Base-by-base conservation (phyloP, 2,113 vertebrate genomes). In the Eurypyga helias region DNA sequence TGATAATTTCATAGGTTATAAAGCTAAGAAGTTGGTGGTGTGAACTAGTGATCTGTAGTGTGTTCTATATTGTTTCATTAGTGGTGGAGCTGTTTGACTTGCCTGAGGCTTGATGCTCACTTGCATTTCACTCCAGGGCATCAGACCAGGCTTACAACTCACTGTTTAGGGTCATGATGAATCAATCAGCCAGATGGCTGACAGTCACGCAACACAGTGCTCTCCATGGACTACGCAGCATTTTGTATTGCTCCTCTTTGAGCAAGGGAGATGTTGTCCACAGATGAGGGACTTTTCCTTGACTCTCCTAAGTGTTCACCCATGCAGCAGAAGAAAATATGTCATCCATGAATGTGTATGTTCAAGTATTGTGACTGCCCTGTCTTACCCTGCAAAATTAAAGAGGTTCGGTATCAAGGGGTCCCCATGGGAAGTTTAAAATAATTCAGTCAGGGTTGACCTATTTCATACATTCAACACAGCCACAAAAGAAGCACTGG, bases 301-400 rank as follows among this genome's bases (percentile, higher is more conserved):
- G 92, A 57, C 60, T 86, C 51, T 94, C 51, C 67, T 95, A 93
- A 92, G 95, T 95, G 92, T 31, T 92, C 77, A 93, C 34, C 46
- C 92, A 79, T 79, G 94, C 92, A 95, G 89, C 65, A 97, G 55
- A 71, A 94, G 67, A 83, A 88, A 90, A 64, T 90, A 95, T 77
- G 84, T 83, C 38, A 76, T 77, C 90, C 62, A 80, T 72, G 76
- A 86, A 85, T 24, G 65, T 83, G 45, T 48, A 86, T 49, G 77
- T 61, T 91, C 67, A 81, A 83, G n/a, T 87, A 94, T 52, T 1
- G 33, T 94, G 69, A 76, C 65, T 92, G 87, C 87, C 46, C 60
- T 48, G 88, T n/a, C 76, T 33, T 65, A 71, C 67, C 18, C 85
- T 93, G 64, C 41, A 94, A 94, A 97, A 85, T 67, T 93, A 92